phyloP scores from a whole-genome alignment of 2,113 vertebrate species.

The Heterotilapia buettikoferi region DNA sequence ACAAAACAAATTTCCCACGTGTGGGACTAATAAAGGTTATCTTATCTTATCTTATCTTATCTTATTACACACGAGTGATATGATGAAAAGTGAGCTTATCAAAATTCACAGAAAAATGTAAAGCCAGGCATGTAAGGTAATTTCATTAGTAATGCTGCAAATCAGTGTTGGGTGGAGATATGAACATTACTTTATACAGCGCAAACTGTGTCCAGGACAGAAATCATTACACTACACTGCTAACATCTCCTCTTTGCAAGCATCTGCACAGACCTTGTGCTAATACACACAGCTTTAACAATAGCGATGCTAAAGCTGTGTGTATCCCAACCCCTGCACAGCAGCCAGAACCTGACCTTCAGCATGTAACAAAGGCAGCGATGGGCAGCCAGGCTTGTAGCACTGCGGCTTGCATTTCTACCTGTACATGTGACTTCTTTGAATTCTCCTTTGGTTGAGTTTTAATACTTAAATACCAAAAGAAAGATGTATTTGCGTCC shows the following conservation, averaged over 20 bases:
- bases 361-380: neutral
- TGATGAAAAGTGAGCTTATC: neutral
- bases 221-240: neutral
- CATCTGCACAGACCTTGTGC: neutral
- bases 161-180: neutral
- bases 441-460: neutral
- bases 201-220: neutral
- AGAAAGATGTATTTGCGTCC: neutral
- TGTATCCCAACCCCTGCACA: neutral
- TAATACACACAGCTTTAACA: neutral
- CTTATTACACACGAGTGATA: neutral
- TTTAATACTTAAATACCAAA: neutral
- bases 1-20: too few species aligned
- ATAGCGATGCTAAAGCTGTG: neutral
- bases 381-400: neutral
- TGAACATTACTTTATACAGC: neutral
- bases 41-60: too few species aligned
- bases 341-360: neutral
- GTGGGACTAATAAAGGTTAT: too few species aligned
- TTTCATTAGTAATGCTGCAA: neutral
- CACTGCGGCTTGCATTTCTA: neutral
- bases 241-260: neutral
- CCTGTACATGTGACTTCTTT: neutral
- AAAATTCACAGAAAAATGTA: neutral
- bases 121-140: neutral